phyloP scores from a whole-genome alignment of 2,113 vertebrate genomes.

The Neotragus moschatus region DNA sequence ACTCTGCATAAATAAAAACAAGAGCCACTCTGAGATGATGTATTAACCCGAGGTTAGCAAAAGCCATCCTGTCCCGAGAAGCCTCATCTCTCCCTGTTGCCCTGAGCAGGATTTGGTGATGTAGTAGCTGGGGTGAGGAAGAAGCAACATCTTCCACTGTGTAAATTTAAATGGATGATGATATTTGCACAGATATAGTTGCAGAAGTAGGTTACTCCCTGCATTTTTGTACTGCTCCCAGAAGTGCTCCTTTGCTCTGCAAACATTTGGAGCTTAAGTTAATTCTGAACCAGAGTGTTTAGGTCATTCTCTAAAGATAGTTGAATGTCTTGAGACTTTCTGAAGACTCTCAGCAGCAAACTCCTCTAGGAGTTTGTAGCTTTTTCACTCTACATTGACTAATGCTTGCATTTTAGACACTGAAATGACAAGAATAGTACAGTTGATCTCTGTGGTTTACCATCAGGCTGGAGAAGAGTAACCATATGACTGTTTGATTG shows the following conservation, averaged over 20 bases:
- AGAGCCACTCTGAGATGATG: not conserved
- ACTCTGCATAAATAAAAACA: not conserved
- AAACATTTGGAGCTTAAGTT: slow-evolving; percentile 72
- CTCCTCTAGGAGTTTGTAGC: not conserved
- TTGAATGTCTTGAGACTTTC: slow-evolving; percentile 56
- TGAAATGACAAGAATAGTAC: not conserved
- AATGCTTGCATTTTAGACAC: not conserved
- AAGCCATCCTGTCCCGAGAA: not conserved
- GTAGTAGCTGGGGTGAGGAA: not conserved
- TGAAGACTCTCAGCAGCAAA: slow-evolving; percentile 51
- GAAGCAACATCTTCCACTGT: not conserved
- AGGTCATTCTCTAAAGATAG: slow-evolving; percentile 56
- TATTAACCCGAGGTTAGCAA: not conserved
- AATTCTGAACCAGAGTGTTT: slow-evolving; percentile 50
- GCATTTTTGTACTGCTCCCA: not conserved
- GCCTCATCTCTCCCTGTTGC: not conserved
- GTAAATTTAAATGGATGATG: slow-evolving; percentile 1
- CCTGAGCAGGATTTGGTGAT: not conserved
- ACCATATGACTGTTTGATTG: not conserved
- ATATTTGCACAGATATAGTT: not conserved
- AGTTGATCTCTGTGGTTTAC: not conserved
- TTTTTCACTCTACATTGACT: slow-evolving; percentile 51
- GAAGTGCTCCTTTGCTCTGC: slow-evolving; percentile 44
- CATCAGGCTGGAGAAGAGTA: not conserved
- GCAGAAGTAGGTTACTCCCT: slow-evolving; percentile 17